Percentiles rank a stretch among this genome's conserved stretches.
Evolutionary conservation across 92 coral and sea anemone species (phyloP).

Genomic region (Paramuricea clavata): DNA sequence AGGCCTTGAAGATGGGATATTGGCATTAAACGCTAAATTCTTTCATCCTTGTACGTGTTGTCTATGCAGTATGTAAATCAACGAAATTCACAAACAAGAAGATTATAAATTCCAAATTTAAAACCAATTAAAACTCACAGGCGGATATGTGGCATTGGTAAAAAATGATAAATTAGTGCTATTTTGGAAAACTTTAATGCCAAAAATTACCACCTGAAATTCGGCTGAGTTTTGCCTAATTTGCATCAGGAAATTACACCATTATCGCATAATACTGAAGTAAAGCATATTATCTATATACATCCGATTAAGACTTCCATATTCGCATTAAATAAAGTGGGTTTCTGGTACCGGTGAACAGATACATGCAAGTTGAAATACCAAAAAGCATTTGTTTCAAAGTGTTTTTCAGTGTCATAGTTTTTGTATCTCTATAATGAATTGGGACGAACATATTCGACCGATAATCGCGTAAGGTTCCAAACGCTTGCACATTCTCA

Average conservation of each 20-base stretch:
- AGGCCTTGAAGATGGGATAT: too few relatives aligned
- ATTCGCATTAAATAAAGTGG: neutral
- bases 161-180: neutral
- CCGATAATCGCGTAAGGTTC: conserved; percentile 35
- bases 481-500: conserved; percentile 42
- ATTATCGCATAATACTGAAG: neutral
- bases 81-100: neutral
- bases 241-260: neutral
- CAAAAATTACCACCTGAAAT: neutral
- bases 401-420: too few relatives aligned
- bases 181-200: neutral
- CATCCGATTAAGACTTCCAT: neutral
- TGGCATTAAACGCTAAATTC: too few relatives aligned
- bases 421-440: too few relatives aligned
- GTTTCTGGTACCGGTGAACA: too few relatives aligned
- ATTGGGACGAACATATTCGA: conserved; percentile 29
- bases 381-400: conserved; percentile 31
- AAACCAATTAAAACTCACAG: neutral
- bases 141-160: neutral
- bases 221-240: neutral
- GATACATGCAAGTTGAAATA: too few relatives aligned
- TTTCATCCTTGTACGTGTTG: neutral
- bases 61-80: neutral
- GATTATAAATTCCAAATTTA: neutral
- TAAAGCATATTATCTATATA: too few relatives aligned